Evolutionary conservation across 1,140 invertebrate species (phyloP), one percentile per base, ranked within the genome.

Genomic region (Zeugodacus cucurbitae): DNA sequence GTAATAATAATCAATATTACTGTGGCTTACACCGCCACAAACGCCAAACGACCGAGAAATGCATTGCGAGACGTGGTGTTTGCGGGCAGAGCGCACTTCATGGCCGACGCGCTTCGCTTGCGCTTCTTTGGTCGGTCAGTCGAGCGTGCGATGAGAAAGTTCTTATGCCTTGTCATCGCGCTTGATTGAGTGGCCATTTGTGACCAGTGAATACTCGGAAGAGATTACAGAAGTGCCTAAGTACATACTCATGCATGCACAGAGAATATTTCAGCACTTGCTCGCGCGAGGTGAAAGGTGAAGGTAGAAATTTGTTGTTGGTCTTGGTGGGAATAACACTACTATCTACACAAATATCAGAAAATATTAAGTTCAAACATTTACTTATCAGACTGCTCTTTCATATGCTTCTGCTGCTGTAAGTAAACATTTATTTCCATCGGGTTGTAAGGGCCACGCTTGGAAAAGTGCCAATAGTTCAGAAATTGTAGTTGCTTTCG

Each of bases 131-230:
- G 14, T 32, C 34, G 11, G 34, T 41, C 26, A 67, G 64, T 20
- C 67, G 41, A 37, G 67, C 67, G 67, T 74, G 67, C 67, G 67
- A 74, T 74, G 67, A 74, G 67, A 41, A 74, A 74, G 67, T 74
- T 74, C 34, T 74, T 74, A 20, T 41, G 67, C 14, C 0, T 22
- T 74, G 67, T 74, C 67, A 74, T 74, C 67, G 20, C 34, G 67
- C 34, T 74, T 74, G 67, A 74, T 74, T 74, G 67, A 74, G 67
- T 74, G 34, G 67, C 67, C 67, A 74, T 74, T 74, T 41, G 34
- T 74, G 34, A 74, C 67, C 67, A 74, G 32, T 37, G 20, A 74
- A 74, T 37, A 74, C 67, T 37, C 5, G 8, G 32, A 74, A 37
- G 67, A 74, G 34, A 62, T 62, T 62, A 62, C n/a, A 62, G 26